Evolutionary conservation across 2,888 invertebrate species (phyloP), one percentile per base, ranked within the genome.

Genomic region (Gryllus longicercus): DNA sequence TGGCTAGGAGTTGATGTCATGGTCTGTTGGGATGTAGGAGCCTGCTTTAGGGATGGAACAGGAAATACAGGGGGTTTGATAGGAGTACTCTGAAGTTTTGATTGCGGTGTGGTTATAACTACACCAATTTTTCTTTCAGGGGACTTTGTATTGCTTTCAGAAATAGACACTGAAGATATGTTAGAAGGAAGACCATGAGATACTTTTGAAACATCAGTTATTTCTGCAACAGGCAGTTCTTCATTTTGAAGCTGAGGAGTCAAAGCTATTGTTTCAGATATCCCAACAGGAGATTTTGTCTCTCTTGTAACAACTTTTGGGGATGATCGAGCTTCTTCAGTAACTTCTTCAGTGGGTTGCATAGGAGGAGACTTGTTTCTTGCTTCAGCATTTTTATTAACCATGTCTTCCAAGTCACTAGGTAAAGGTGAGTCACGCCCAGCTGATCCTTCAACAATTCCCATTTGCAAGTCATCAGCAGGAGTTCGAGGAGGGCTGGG

Each of bases 1-100:
- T 79, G 77, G 16, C 78, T 80, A 50, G 80, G 79, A 14, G 82
- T 81, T 16, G 84, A 83, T 21, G 84, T 83, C n/a, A 82, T 81
- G 51, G 82, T 82, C 76, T 83, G 83, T 77, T 78, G 81, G 79
- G 51, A 82, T 80, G 50, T 50, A n/a, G 75, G 82, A 49, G 75
- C 51, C n/a, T 78, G 78, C 49, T 81, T 81, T 5, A 79, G 21
- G 51, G 76, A 23, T 11, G 50, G 23, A 51, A 23, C 63, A 50
- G 80, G 78, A 38, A 78, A 79, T 14, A 50, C n/a, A 49, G 78
- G 51, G 11, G 79, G 21, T 76, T 81, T 81, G 50, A 76, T 75
- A 25, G 80, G 78, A n/a, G 80, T 80, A 3, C 38, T 76, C 50
- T 76, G 80, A 18, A 74, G 49, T 21, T 78, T 80, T 23, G 76